Percentiles rank a stretch among this genome's conserved stretches.
phyloP scores from a whole-genome alignment of 2,797 vertebrate species.

The Lepilemur ruficaudatus region DNA sequence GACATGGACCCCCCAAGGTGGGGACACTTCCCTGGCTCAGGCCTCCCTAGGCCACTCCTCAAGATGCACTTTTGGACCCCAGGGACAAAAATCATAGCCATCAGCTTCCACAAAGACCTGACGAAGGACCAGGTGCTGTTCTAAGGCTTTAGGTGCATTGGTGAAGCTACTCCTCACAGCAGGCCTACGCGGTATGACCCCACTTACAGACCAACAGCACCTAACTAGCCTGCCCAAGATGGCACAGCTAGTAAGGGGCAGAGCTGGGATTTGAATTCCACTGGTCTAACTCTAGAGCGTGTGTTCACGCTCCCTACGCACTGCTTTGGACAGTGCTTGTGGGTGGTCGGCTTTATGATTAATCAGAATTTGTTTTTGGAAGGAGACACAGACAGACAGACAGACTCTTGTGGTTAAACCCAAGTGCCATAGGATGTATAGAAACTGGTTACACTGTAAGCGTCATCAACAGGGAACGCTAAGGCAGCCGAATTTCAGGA shows the following conservation, averaged over 20 bases:
- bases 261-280: too few relatives aligned
- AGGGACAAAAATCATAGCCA: not conserved
- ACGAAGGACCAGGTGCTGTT: accelerated
- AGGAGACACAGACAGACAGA: not conserved
- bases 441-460: not conserved
- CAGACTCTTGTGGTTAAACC: not conserved
- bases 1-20: not conserved
- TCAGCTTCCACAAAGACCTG: not conserved
- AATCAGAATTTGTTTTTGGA: not conserved
- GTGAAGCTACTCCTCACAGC: accelerated
- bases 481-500: not conserved
- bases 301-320: not conserved
- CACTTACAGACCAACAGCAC: not conserved
- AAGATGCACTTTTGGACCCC: not conserved
- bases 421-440: not conserved
- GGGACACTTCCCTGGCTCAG: not conserved
- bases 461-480: not conserved
- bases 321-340: not conserved
- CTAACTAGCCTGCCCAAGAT: not conserved
- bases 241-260: not conserved
- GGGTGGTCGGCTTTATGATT: not conserved
- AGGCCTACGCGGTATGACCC: accelerated
- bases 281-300: too few relatives aligned
- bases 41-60: not conserved
- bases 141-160: too few relatives aligned